Conservation (phyloP, 2,113 vertebrate genomes). For the Cavia porcellus region DNA sequence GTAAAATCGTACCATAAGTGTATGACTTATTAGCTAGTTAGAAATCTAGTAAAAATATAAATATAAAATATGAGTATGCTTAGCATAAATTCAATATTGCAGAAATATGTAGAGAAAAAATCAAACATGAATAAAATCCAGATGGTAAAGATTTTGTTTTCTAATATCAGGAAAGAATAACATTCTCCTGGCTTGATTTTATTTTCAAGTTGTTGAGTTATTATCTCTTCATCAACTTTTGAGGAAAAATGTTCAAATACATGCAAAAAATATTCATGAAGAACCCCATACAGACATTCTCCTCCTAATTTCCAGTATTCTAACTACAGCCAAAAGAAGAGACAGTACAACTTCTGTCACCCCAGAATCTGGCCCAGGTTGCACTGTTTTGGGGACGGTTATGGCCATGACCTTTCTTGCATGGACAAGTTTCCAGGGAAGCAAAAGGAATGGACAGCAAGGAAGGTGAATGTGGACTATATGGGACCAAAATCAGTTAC, state of each 20-base stretch:
- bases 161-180: background rate
- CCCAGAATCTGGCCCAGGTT: background rate
- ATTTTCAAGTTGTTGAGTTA: background rate
- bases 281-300: background rate
- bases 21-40: conserved; percentile 1
- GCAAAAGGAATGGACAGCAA: background rate
- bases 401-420: background rate
- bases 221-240: background rate
- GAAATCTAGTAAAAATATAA: conserved; percentile 57
- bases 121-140: conserved; percentile 36
- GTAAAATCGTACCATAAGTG: conserved; percentile 38
- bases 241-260: background rate
- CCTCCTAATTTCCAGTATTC: background rate
- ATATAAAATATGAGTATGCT: background rate
- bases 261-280: background rate
- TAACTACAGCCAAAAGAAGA: background rate
- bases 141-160: background rate
- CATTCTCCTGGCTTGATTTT: background rate
- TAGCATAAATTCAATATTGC: conserved; percentile 46
- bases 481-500: background rate
- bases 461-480: background rate
- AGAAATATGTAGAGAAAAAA: conserved; percentile 29
- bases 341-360: background rate
- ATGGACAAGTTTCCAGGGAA: fast-evolving
- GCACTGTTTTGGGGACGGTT: background rate